Evolutionary conservation across 2,797 vertebrate species (phyloP), one percentile per base, ranked within the genome.

Genomic region (Sebastes ruberrimus): DNA sequence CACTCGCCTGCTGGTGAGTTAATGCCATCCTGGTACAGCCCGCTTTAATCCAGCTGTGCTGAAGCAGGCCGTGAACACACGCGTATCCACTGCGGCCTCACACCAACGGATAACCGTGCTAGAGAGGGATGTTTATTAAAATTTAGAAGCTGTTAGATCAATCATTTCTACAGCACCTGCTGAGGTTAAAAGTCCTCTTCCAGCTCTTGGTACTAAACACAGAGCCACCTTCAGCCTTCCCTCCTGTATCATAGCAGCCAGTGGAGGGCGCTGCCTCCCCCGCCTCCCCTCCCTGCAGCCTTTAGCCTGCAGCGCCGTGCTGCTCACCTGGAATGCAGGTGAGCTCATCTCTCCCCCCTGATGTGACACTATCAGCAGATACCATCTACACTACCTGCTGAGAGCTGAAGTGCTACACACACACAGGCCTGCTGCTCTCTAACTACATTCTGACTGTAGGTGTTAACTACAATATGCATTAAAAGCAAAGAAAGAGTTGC

Each of bases 291-390:
- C 66, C 57, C 28, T 30, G 10, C 46, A 62, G 69, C 6, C 38
- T 16, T 14, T 13, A 42, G 38, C 65, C 35, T 38, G 35, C 35
- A 38, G 35, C 56, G 11, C 30, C 16, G 59, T 25, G 38, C 62
- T 75, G 71, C 71, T 76, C 71, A 52, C 27, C 74, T 66, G 84
- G 85, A 85, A 86, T 82, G 79, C 52, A 46, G 6, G 20, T 84
- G 83, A 81, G 76, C 65, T 80, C 82, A 76, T 62, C 68, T 3
- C 33, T 13, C 30, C 71, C 49, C 30, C 46, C 64, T 16, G 52
- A 61, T 74, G 74, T 64, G 80, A 81, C 74, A 46, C 55, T 81
- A 83, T 85, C 88, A 75, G 80, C 64, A 81, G 69, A 73, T 63
- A 57, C 65, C 33, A 85, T 87, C 78, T 69, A 53, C 66, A 32